These are phyloP conservation scores for Callocephalon fimbriatum DNA, from an alignment of 2,113 vertebrate species.

Conservation along the genomic window DNA sequence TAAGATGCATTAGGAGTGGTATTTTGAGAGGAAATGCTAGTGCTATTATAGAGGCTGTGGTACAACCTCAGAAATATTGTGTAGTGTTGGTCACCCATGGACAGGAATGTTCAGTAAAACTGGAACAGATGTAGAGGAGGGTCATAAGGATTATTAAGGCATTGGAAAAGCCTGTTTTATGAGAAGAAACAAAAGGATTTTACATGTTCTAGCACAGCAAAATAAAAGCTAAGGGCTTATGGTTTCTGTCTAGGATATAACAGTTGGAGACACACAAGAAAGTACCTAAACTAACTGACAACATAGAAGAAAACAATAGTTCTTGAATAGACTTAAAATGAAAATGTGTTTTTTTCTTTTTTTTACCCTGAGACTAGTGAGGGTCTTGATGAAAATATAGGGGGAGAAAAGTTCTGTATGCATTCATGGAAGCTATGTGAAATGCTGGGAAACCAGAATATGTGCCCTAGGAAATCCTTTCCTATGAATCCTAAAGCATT, in stretches of 20 bases:
- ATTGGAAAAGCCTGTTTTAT: background rate
- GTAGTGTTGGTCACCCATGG: conserved; percentile 21
- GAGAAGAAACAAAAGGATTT: conserved; percentile 23
- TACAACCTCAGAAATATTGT: background rate
- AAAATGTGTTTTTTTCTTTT: background rate
- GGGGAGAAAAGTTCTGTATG: background rate
- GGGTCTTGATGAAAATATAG: background rate
- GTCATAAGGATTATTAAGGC: background rate
- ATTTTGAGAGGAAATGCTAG: background rate
- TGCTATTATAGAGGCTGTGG: background rate
- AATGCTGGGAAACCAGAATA: background rate
- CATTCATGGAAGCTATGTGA: background rate
- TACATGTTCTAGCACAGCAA: background rate
- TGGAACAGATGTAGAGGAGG: conserved; percentile 47
- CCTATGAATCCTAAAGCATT: background rate
- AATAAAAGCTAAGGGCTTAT: background rate
- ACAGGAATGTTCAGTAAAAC: conserved; percentile 40
- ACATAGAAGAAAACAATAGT: background rate
- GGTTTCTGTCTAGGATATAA: background rate
- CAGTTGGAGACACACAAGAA: background rate
- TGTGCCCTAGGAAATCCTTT: background rate
- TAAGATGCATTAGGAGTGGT: background rate
- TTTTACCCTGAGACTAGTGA: background rate
- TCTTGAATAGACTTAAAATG: background rate
- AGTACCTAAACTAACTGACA: background rate